Evolutionary conservation across 2,888 invertebrate genomes (phyloP).

Genomic region (Dicyrtoma fusca): DNA sequence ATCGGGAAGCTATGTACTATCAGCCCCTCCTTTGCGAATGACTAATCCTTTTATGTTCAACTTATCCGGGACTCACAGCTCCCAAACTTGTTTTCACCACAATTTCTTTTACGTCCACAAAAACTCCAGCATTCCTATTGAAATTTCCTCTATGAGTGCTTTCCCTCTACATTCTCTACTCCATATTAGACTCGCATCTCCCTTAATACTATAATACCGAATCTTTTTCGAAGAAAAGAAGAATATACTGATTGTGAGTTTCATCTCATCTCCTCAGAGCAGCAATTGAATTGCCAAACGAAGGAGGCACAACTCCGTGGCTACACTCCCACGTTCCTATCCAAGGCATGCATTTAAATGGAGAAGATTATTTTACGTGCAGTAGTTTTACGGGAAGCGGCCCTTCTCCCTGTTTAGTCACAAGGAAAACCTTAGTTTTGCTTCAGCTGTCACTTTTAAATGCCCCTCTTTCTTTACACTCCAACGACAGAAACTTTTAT

Average conservation of each 20-base stretch:
- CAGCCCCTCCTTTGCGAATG: slow-evolving; percentile 31
- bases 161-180: no score
- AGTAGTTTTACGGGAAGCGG: no score
- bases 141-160: no score
- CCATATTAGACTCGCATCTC: no score
- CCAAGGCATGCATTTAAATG: neutral
- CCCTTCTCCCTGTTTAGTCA: neutral
- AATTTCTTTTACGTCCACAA: neutral
- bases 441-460: slow-evolving; percentile 1
- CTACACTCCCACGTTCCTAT: no score
- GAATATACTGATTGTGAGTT: no score
- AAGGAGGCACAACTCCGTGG: no score
- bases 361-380: no score
- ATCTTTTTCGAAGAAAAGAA: neutral
- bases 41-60: slow-evolving; percentile 42
- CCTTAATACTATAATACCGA: no score
- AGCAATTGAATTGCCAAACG: no score
- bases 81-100: no score
- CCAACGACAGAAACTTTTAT: neutral
- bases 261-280: no score
- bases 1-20: slow-evolving; percentile 36
- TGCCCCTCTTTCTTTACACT: neutral
- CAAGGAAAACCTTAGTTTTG: slow-evolving; percentile 6
- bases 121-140: neutral
- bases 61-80: slow-evolving; percentile 2